Conservation (phyloP, 2,888 invertebrate genomes). For the Drosophila mettleri region DNA sequence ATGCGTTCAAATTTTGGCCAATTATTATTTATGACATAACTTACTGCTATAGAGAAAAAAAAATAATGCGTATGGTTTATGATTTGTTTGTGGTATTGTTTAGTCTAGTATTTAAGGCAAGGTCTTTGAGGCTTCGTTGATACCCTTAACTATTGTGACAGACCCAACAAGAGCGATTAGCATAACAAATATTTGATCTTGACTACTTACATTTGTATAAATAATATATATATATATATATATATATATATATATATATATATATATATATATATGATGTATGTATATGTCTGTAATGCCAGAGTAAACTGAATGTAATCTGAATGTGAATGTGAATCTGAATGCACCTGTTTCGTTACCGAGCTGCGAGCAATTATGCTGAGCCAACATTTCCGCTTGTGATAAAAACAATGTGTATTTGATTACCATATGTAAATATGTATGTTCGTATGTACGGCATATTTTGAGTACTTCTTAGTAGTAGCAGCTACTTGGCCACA, state of each 20-base stretch:
- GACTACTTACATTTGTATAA: conserved; percentile 25
- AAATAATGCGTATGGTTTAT: conserved; percentile 6
- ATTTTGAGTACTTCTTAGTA: conserved; percentile 5
- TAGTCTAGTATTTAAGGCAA: conserved; percentile 13
- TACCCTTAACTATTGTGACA: conserved; percentile 28
- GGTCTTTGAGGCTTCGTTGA: conserved; percentile 16
- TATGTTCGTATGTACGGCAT: not conserved
- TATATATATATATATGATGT: not conserved
- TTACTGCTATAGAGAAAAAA: not conserved
- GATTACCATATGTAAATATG: conserved; percentile 26
- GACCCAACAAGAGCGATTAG: conserved; percentile 30
- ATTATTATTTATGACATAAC: conserved; percentile 41
- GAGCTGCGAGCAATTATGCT: conserved; percentile 28
- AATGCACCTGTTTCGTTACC: conserved; percentile 58
- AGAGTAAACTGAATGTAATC: conserved; percentile 18
- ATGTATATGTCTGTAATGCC: conserved; percentile 19
- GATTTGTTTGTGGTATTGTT: conserved; percentile 22
- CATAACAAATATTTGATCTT: conserved; percentile 45
- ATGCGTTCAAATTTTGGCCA: conserved; percentile 5
- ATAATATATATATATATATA: not conserved
- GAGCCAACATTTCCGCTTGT: conserved; percentile 63
- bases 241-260: not conserved
- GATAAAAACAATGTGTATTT: conserved; percentile 62
- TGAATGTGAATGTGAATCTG: conserved; percentile 22
- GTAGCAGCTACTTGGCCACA: not conserved